Conservation (phyloP, 2,888 invertebrate genomes). For the Dyspetes luteomarginatus region DNA sequence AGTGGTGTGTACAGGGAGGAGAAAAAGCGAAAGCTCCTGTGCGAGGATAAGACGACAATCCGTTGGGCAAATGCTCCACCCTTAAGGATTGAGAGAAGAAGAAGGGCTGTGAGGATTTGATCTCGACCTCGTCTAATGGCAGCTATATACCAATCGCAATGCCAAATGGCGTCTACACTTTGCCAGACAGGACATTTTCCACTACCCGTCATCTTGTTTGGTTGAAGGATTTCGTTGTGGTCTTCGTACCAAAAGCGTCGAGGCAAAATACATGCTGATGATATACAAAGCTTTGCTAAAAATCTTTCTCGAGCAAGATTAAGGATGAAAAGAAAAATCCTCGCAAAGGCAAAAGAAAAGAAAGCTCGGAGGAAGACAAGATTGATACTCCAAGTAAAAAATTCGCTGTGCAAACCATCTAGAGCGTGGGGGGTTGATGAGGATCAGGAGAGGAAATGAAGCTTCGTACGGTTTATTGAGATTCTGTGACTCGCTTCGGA, state of each 20-base stretch:
- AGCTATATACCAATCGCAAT: slow-evolving; percentile 77
- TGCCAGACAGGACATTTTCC: slow-evolving; percentile 40
- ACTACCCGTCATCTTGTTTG: slow-evolving; percentile 53
- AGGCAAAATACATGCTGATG: slow-evolving; percentile 6
- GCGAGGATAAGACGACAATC: slow-evolving; percentile 79
- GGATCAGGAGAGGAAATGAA: slow-evolving; percentile 9
- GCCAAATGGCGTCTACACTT: slow-evolving; percentile 75
- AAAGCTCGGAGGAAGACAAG: slow-evolving; percentile 8
- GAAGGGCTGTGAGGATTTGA: slow-evolving; percentile 73
- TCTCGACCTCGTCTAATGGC: slow-evolving; percentile 76
- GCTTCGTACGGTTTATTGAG: not conserved
- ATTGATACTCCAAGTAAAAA: slow-evolving; percentile 28
- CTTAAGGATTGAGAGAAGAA: slow-evolving; percentile 12
- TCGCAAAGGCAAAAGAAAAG: not conserved
- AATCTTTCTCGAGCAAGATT: slow-evolving; percentile 30
- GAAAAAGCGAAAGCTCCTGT: slow-evolving; percentile 62
- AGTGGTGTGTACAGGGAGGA: slow-evolving; percentile 52
- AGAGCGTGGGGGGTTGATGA: not conserved
- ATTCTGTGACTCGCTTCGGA: slow-evolving; percentile 3
- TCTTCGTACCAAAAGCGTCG: slow-evolving; percentile 12
- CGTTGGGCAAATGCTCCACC: slow-evolving; percentile 78
- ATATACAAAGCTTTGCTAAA: slow-evolving; percentile 46
- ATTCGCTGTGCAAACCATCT: not conserved
- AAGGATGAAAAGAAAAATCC: not conserved
- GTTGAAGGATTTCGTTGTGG: slow-evolving; percentile 54